Evolutionary conservation across 2,888 invertebrate species (phyloP).

Genomic region (Plutella xylostella): DNA sequence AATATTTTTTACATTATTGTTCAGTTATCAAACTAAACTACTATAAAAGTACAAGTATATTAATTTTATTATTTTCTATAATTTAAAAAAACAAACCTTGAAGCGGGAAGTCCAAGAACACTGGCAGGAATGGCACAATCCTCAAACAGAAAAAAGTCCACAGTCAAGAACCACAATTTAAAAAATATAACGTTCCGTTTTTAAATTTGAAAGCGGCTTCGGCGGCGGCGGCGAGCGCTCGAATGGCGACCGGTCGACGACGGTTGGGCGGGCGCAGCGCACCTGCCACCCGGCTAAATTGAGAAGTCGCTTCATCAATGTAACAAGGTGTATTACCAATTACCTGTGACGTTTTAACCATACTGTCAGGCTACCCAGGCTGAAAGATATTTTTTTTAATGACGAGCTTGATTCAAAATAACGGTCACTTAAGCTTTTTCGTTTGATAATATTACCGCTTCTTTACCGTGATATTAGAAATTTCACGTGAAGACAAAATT

Average conservation of each 20-base stretch:
- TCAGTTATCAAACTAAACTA: not conserved
- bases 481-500: too few relatives aligned
- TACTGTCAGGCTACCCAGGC: too few relatives aligned
- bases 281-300: slow-evolving; percentile 48
- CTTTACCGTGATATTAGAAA: too few relatives aligned
- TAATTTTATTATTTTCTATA: too few relatives aligned
- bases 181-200: slow-evolving; percentile 38
- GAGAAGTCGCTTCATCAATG: too few relatives aligned
- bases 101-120: slow-evolving; percentile 25
- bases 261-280: slow-evolving; percentile 29
- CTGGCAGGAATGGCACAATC: slow-evolving; percentile 52
- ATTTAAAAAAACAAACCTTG: slow-evolving; percentile 39
- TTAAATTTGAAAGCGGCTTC: slow-evolving; percentile 49
- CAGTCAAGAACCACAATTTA: slow-evolving; percentile 47
- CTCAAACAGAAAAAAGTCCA: slow-evolving; percentile 27
- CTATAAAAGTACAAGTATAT: too few relatives aligned
- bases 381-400: too few relatives aligned
- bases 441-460: too few relatives aligned
- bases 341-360: too few relatives aligned
- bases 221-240: slow-evolving; percentile 59
- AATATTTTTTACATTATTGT: not conserved
- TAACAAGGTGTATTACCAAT: too few relatives aligned
- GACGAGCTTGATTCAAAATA: too few relatives aligned
- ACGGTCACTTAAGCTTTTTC: too few relatives aligned
- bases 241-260: slow-evolving; percentile 57